These are phyloP conservation scores for Strigamia maritima DNA, from an alignment of 2,888 invertebrate genomes.

Conservation along the genomic window DNA sequence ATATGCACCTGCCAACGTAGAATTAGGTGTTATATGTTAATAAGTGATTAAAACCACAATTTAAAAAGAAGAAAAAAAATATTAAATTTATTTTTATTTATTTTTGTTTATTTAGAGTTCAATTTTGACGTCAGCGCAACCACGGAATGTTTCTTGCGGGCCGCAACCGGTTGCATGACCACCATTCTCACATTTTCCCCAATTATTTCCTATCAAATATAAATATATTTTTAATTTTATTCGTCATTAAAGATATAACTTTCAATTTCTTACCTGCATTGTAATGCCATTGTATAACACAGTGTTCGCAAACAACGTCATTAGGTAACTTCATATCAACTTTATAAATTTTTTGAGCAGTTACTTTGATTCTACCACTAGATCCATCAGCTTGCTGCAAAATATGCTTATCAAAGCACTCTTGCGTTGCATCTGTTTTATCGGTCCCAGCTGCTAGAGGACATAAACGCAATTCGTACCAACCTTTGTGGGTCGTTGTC, in stretches of 20 bases:
- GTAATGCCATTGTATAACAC: constrained; percentile 61
- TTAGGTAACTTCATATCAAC: constrained; percentile 53
- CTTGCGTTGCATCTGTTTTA: constrained; percentile 51
- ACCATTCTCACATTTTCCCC: constrained; percentile 11
- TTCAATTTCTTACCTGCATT: constrained; percentile 50
- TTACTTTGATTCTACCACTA: constrained; percentile 47
- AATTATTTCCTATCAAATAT: constrained; percentile 1
- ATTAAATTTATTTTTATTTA: too few species aligned
- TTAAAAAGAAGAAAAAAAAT: too few species aligned
- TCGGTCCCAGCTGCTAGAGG: constrained; percentile 47
- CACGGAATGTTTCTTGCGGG: constrained; percentile 26
- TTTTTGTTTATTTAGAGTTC: neutral
- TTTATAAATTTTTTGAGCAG: constrained; percentile 45
- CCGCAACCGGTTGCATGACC: constrained; percentile 1
- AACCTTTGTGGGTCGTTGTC: constrained; percentile 48
- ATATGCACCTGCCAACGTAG: too few species aligned
- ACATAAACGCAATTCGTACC: constrained; percentile 57
- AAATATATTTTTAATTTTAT: too few species aligned
- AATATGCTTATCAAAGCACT: constrained; percentile 56
- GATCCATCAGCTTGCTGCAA: constrained; percentile 51
- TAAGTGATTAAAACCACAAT: too few species aligned
- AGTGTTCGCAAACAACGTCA: constrained; percentile 56
- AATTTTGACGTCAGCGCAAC: constrained; percentile 18
- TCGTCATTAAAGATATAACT: too few species aligned
- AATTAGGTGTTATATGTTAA: too few species aligned